Percentiles rank a stretch among this genome's conserved stretches.
phyloP scores from a whole-genome alignment of 2,888 invertebrate genomes.

The Galerucella calmariensis region DNA sequence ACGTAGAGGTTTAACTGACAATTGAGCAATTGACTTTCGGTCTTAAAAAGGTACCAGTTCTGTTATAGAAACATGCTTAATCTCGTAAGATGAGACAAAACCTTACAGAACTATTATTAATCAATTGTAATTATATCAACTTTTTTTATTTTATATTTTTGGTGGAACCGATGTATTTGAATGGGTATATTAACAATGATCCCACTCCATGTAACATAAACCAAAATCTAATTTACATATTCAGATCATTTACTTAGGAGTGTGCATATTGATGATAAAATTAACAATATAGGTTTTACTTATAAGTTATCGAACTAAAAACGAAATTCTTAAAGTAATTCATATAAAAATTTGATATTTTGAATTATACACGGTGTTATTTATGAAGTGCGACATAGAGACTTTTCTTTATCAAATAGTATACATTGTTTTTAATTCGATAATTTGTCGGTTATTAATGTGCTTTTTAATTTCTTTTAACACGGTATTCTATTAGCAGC shows the following conservation, averaged over 20 bases:
- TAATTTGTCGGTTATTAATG: neutral
- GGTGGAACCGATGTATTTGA: neutral
- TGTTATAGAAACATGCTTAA: no score
- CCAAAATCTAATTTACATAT: neutral
- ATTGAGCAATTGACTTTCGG: no score
- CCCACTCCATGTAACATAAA: neutral
- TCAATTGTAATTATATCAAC: no score
- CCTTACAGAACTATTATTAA: no score
- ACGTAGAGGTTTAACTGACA: no score
- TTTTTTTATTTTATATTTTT: neutral
- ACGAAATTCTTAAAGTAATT: neutral
- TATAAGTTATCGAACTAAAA: neutral
- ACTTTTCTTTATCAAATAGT: no score
- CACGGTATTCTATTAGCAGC: conserved; percentile 50
- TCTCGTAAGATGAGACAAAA: no score
- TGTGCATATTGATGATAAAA: neutral
- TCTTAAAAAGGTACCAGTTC: no score
- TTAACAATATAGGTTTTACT: neutral
- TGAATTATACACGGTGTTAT: no score
- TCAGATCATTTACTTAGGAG: neutral
- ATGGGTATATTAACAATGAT: neutral
- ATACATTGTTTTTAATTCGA: neutral
- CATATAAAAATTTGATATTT: neutral
- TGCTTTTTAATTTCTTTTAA: conserved; percentile 25
- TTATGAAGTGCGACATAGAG: no score